A percentile compares a stretch with the other conserved stretches of the same genome.
Conservation (phyloP, 2,113 vertebrate genomes). For the Zeus faber region DNA sequence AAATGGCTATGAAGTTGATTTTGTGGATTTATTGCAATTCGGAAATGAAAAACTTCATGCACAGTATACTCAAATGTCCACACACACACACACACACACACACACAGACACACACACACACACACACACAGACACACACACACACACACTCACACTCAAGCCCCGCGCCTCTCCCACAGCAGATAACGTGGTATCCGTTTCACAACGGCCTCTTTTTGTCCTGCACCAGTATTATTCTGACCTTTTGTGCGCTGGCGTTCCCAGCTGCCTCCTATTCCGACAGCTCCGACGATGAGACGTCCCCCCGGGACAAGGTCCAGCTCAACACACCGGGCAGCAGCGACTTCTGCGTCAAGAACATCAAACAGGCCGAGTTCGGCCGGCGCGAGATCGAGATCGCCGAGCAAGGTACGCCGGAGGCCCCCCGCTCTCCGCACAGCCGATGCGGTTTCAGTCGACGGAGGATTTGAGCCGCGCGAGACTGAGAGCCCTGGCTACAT, state of each 20-base stretch:
- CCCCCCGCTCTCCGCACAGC: no score
- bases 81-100: background rate
- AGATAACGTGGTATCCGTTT: conserved; percentile 23
- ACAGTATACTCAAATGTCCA: no score
- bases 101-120: background rate
- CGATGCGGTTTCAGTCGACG: no score
- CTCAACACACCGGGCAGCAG: conserved; percentile 93
- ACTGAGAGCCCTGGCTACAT: no score
- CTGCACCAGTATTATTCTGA: conserved; percentile 27
- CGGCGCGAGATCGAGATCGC: conserved; percentile 97
- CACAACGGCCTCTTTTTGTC: conserved; percentile 22
- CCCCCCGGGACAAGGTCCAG: conserved; percentile 95
- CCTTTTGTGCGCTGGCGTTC: conserved; percentile 31
- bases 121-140: background rate
- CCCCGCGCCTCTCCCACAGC: background rate
- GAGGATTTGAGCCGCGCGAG: no score
- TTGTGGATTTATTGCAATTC: no score
- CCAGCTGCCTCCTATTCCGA: conserved; percentile 96
- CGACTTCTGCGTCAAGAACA: conserved; percentile 98
- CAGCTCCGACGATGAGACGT: conserved; percentile 97
- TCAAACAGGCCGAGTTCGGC: conserved; percentile 97
- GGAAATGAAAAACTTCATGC: no score
- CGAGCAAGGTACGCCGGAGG: conserved; percentile 84
- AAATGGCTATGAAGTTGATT: no score
- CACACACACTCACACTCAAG: background rate